phyloP scores from a whole-genome alignment of 2,888 invertebrate species.

The Toxonevra muliebris region DNA sequence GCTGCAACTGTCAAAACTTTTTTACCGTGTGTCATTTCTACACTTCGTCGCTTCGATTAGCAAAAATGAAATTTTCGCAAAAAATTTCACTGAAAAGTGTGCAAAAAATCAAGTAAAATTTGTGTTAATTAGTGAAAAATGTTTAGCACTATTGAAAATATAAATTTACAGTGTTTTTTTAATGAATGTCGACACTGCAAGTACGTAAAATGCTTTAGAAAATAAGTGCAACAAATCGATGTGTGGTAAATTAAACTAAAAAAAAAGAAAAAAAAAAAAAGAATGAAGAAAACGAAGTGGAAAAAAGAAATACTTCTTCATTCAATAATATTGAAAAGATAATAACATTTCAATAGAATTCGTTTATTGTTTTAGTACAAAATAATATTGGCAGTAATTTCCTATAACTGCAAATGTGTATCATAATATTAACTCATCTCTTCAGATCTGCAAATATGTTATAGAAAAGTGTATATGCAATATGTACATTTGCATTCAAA shows the following conservation, averaged over 20 bases:
- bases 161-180: constrained; percentile 2
- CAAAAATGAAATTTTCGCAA: constrained; percentile 34
- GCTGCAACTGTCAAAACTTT: constrained; percentile 29
- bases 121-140: constrained; percentile 22
- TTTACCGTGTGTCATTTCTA: constrained; percentile 34
- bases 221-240: constrained; percentile 33
- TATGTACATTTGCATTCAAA: constrained; percentile 8
- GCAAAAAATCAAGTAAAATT: constrained; percentile 15
- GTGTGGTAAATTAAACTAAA: not conserved
- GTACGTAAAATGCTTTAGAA: constrained; percentile 19
- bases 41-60: constrained; percentile 28
- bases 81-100: constrained; percentile 31
- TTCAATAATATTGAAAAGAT: not conserved
- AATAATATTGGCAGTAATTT: too few relatives aligned
- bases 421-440: too few relatives aligned
- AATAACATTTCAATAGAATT: too few relatives aligned
- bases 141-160: constrained; percentile 7
- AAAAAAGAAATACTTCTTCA: not conserved
- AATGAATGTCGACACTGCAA: constrained; percentile 8
- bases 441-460: too few relatives aligned
- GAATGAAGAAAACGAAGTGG: not conserved
- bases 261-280: not conserved
- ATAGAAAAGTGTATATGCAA: too few relatives aligned
- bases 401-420: too few relatives aligned
- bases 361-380: too few relatives aligned